Evolutionary conservation across 2,888 invertebrate species (phyloP), one percentile per base, ranked within the genome.

Genomic region (Argynnis bischoffii): DNA sequence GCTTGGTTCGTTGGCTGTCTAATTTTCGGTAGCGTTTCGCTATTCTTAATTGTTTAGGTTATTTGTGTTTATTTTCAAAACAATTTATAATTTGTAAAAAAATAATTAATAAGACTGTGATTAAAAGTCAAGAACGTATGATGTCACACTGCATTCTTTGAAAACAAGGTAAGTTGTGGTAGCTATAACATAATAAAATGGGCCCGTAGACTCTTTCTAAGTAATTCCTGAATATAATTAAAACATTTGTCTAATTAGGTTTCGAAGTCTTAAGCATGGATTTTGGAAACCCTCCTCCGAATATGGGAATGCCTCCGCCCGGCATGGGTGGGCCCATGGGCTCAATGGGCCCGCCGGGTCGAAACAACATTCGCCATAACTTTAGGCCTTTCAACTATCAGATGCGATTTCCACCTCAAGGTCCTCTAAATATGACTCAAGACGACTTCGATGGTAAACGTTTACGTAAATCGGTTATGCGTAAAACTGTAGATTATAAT

Each of bases 401-500:
- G 82, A 88, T 92, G 88, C 90, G 93, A 74, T 92, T 92, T 77
- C 92, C 92, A 76, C 89, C 92, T 74, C 90, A 90, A 81, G 92
- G 92, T 74, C 92, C 92, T 14, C 94, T 95, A 92, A 95, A 95
- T 63, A 95, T 95, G 95, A 95, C 95, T 56, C 95, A 96, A 81
- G 96, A 96, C 81, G 98, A 98, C 88, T 98, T 98, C 85, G 99
- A 99, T 94, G 99, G 99, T 69, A 98, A 99, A 93, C 95, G 98
- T 74, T 94, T 99, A 79, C 94, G 99, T 80, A 99, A 99, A 93
- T 98, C 98, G 77, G 98, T 99, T 74, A 98, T 99, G 95, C 94
- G 99, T 77, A 99, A 99, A 93, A 99, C 99, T 47, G 98, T 99
- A 65, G 99, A 99, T 93, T 99, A 99, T 89, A 99, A 99, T 94